phyloP scores from a whole-genome alignment of 2,888 invertebrate genomes.

The Piscicola geometra region DNA sequence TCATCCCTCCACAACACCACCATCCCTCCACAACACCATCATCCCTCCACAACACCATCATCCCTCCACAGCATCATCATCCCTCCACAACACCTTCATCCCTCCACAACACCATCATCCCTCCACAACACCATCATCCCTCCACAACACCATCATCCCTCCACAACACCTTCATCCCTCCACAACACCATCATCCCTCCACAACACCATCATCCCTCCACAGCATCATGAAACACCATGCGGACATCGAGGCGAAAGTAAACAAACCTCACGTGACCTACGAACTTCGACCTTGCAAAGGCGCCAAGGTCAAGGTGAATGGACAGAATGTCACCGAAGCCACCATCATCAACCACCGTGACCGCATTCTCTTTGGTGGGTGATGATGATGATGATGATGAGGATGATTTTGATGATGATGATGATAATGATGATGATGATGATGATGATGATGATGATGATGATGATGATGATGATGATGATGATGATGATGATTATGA shows the following conservation, averaged over 20 bases:
- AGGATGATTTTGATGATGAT: constrained; percentile 14
- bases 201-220: background rate
- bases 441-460: constrained; percentile 19
- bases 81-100: no score
- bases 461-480: constrained; percentile 19
- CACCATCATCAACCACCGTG: constrained; percentile 51
- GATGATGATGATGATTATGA: constrained; percentile 20
- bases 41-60: no score
- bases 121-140: background rate
- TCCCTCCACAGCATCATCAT: no score
- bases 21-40: no score
- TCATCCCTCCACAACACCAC: no score
- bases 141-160: constrained; percentile 46
- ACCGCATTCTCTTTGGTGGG: constrained; percentile 56
- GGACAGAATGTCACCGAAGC: constrained; percentile 52
- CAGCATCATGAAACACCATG: constrained; percentile 45
- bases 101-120: no score
- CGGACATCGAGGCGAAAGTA: constrained; percentile 17
- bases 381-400: constrained; percentile 7
- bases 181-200: no score
- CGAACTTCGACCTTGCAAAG: constrained; percentile 40
- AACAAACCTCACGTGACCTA: background rate
- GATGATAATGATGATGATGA: constrained; percentile 21
- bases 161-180: no score
- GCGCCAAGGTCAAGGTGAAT: constrained; percentile 55